These are phyloP conservation scores for Tiliacea citrago DNA, from an alignment of 2,888 invertebrate genomes.

Conservation along the genomic window DNA sequence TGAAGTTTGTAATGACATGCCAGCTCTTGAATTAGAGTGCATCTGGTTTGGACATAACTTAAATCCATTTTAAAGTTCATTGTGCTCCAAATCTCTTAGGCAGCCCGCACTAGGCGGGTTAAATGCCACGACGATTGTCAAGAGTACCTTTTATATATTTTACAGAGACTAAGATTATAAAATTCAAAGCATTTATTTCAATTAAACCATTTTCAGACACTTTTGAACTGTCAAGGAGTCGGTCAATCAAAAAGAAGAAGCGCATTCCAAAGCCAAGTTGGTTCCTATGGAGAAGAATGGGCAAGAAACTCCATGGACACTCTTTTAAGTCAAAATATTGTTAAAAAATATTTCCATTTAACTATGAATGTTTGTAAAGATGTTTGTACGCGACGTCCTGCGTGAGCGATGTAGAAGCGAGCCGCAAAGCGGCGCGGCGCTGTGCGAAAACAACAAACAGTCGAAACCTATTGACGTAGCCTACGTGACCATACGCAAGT, in stretches of 20 bases:
- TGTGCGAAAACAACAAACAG: too few relatives aligned
- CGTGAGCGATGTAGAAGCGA: too few relatives aligned
- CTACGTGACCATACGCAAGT: too few relatives aligned
- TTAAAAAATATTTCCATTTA: too few relatives aligned
- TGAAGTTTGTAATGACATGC: conserved; percentile 29
- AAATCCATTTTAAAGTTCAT: conserved; percentile 43
- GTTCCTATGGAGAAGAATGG: background rate
- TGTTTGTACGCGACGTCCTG: too few relatives aligned
- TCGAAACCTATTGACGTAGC: too few relatives aligned
- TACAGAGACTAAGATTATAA: background rate
- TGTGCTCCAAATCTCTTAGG: conserved; percentile 19
- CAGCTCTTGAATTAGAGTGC: conserved; percentile 44
- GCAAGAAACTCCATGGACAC: background rate
- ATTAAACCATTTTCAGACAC: background rate
- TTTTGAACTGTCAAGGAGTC: background rate
- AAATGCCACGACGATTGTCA: background rate
- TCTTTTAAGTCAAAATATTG: too few relatives aligned
- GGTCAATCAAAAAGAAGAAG: background rate
- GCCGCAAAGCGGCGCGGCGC: too few relatives aligned
- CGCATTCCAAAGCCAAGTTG: background rate
- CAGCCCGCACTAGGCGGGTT: conserved; percentile 7
- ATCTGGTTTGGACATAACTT: conserved; percentile 51
- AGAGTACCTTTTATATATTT: background rate
- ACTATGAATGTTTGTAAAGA: too few relatives aligned
- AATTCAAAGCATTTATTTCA: background rate